Conservation (phyloP, 2,113 vertebrate species). For the Arizona elegans region DNA sequence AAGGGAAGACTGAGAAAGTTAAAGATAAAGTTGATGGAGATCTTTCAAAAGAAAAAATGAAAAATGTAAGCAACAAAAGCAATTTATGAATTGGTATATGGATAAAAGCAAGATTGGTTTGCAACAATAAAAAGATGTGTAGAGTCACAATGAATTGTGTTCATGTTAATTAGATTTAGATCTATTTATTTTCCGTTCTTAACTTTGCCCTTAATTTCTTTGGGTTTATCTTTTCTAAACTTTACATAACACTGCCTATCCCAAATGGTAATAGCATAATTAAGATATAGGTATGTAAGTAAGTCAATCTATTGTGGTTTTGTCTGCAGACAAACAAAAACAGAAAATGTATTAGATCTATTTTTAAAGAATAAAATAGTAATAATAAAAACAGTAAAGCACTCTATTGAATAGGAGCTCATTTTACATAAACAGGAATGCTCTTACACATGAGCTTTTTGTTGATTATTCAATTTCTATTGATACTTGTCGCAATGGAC, state of each 20-base stretch:
- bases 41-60: not conserved
- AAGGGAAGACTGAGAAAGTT: not conserved
- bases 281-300: not conserved
- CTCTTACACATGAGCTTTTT: not conserved
- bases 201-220: not conserved
- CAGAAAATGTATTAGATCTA: not conserved
- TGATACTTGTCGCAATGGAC: not conserved
- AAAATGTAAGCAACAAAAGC: not conserved
- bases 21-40: not conserved
- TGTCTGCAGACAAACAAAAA: not conserved
- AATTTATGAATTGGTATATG: not conserved
- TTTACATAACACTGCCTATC: not conserved
- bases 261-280: not conserved
- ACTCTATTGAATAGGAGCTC: not conserved
- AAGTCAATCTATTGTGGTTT: not conserved
- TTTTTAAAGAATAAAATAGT: not conserved
- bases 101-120: not conserved
- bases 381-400: not conserved
- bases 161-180: not conserved
- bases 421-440: not conserved
- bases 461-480: not conserved
- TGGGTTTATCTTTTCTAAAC: not conserved
- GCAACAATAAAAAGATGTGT: not conserved
- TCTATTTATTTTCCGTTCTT: not conserved
- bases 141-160: not conserved